A percentile compares a stretch with the other conserved stretches of the same genome.
phyloP scores from a whole-genome alignment of 2,888 invertebrate species.

The Mantis religiosa region DNA sequence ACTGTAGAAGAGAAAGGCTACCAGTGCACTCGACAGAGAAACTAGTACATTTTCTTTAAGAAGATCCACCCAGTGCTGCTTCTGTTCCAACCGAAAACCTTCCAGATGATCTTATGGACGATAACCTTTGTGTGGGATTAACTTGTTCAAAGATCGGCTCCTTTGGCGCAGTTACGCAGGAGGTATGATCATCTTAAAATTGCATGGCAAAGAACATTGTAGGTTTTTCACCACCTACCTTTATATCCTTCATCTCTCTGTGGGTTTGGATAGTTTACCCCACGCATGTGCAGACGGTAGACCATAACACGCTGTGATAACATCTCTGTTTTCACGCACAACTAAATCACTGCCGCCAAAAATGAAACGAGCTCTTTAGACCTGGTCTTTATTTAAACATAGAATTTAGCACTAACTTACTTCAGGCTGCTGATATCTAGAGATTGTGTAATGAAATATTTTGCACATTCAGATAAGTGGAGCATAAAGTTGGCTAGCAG shows the following conservation, averaged over 20 bases:
- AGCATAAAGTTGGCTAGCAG: no score
- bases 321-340: not conserved
- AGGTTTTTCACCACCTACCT: not conserved
- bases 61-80: not conserved
- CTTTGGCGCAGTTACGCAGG: not conserved
- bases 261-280: not conserved
- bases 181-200: not conserved
- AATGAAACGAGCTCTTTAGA: not conserved
- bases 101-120: not conserved
- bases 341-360: not conserved
- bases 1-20: fast-evolving
- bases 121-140: not conserved
- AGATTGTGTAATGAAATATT: no score
- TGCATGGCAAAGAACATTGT: not conserved
- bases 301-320: not conserved
- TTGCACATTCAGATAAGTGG: no score
- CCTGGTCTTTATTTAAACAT: no score
- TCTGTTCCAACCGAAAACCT: no score
- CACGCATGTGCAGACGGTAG: not conserved
- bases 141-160: not conserved
- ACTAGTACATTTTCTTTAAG: no score
- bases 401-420: no score
- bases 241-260: not conserved
- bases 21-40: no score
- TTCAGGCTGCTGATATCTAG: no score